Evolutionary conservation across 2,888 invertebrate species (phyloP).

Genomic region (Germaria angustata): DNA sequence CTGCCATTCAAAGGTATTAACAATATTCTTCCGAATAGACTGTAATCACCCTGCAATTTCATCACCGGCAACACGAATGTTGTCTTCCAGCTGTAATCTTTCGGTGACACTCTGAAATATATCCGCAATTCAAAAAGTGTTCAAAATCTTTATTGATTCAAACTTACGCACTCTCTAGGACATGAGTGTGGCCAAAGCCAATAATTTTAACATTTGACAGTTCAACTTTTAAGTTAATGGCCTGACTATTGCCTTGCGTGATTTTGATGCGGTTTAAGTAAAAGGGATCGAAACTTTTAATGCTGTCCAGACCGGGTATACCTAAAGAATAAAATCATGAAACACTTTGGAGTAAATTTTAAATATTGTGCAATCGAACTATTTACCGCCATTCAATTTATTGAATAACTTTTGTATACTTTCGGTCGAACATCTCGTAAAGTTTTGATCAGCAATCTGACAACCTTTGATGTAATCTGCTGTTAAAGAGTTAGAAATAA

Average conservation of each 20-base stretch:
- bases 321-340: slow-evolving; percentile 68
- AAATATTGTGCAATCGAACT: background rate
- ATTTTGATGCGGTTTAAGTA: slow-evolving; percentile 85
- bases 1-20: slow-evolving; percentile 86
- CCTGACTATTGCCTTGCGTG: slow-evolving; percentile 85
- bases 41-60: slow-evolving; percentile 86
- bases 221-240: slow-evolving; percentile 87
- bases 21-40: slow-evolving; percentile 85
- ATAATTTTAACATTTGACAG: slow-evolving; percentile 85
- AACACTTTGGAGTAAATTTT: background rate
- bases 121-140: too few relatives aligned
- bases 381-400: slow-evolving; percentile 83
- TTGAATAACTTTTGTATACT: slow-evolving; percentile 86
- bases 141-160: background rate
- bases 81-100: slow-evolving; percentile 86
- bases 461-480: slow-evolving; percentile 86
- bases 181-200: slow-evolving; percentile 85
- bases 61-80: slow-evolving; percentile 84
- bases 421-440: slow-evolving; percentile 84
- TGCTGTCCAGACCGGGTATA: slow-evolving; percentile 79
- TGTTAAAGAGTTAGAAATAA: slow-evolving; percentile 76
- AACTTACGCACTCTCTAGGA: slow-evolving; percentile 84
- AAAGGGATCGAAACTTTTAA: slow-evolving; percentile 85
- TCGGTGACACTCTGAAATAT: slow-evolving; percentile 82
- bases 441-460: slow-evolving; percentile 83